These are phyloP conservation scores for Nibea coibor DNA, from an alignment of 2,113 vertebrate species.

Conservation along the genomic window DNA sequence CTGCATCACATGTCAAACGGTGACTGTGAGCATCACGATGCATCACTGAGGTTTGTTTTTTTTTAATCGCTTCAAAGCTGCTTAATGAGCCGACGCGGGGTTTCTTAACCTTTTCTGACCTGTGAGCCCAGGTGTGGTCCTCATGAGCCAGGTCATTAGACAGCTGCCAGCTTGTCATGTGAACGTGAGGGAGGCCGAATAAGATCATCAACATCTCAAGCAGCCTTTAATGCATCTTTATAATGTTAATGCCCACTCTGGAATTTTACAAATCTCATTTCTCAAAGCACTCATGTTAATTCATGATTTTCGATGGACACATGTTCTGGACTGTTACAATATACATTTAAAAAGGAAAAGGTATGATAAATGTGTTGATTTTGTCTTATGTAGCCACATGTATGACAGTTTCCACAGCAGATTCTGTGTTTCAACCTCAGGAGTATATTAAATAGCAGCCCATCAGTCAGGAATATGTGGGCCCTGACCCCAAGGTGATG, in stretches of 20 bases:
- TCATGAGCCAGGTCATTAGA: not conserved
- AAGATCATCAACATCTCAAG: not conserved
- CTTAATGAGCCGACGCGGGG: not conserved
- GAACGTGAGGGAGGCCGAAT: not conserved
- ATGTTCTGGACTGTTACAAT: no score
- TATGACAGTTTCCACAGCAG: no score
- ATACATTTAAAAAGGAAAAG: no score
- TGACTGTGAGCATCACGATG: not conserved
- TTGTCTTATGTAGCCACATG: no score
- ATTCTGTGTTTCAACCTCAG: no score
- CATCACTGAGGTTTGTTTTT: not conserved
- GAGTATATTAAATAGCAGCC: no score
- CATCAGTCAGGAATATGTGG: not conserved
- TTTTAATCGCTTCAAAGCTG: conserved; percentile 1
- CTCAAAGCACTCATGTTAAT: no score
- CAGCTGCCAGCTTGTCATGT: conserved; percentile 2
- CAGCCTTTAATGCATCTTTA: not conserved
- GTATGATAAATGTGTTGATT: no score
- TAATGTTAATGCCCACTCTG: no score
- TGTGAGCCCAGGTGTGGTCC: conserved; percentile 1
- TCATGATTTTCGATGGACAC: no score
- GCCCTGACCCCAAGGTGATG: not conserved
- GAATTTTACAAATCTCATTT: no score
- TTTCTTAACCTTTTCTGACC: not conserved
- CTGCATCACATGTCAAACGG: not conserved